Base-by-base conservation (phyloP, 92 coral and sea anemone species). In the Paramuricea clavata region DNA sequence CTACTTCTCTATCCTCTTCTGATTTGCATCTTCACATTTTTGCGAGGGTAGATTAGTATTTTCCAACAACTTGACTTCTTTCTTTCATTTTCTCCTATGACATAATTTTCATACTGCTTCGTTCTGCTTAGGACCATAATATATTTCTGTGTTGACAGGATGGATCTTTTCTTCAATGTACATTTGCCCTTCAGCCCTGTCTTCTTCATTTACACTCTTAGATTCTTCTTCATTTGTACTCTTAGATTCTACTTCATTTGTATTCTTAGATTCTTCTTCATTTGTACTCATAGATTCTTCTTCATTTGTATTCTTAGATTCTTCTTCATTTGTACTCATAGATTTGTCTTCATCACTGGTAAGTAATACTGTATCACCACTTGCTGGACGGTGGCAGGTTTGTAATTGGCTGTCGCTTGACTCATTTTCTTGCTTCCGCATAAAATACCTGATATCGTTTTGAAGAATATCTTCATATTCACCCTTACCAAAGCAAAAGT, bases 1-100 rank as follows among this genome's bases (percentile, higher is more conserved):
- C 70, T 6, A 64, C 70, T 9, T 64, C 70, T 64, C 25, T 64
- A 64, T 30, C 70, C 36, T 64, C 70, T 64, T 26, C 70, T 27
- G 70, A 64, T 12, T 64, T 27, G 39, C 70, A 30, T 2, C 36
- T 64, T 27, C 39, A 64, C 7, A 11, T 11, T 5, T 2, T 31
- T 64, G 70, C 25, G n/a, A 31, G 27, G 1, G 62, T 13, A 54
- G 62, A 3, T 12, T 50, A 8, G 7, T 25, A 61, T 19, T 21
- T 13, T 61, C 69, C 11, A 13, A 19, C 21, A 61, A 61, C 9
- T 61, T 25, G 32, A 21, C 17, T 27, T 61, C 69, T 27, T 22
- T 6, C 3, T 16, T 22, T 61, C 69, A 61, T 22, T 27, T 61
- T 26, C 17, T 25, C 1, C 33, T 61, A 22, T 61, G 2, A 22